Conservation (phyloP, 2,888 invertebrate genomes). For the Tachystola acroxantha region DNA sequence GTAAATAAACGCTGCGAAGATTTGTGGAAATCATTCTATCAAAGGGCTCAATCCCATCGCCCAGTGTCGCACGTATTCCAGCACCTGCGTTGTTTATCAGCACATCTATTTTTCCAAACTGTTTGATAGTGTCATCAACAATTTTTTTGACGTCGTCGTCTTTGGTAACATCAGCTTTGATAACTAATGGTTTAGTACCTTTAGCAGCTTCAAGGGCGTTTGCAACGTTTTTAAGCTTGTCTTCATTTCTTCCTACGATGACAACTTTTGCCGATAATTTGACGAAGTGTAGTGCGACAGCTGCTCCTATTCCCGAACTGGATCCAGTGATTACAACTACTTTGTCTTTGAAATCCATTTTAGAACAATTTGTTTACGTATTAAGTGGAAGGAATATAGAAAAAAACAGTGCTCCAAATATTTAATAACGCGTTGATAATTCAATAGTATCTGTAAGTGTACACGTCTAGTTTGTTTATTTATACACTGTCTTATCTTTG, state of each 20-base stretch:
- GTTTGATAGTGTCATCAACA: slow-evolving; percentile 15
- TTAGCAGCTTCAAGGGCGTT: slow-evolving; percentile 10
- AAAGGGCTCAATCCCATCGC: slow-evolving; percentile 13
- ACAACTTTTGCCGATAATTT: slow-evolving; percentile 16
- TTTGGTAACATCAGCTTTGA: no score
- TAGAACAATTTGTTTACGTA: neutral
- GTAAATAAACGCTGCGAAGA: no score
- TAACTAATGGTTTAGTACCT: slow-evolving; percentile 10
- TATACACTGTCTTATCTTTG: no score
- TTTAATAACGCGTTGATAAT: no score
- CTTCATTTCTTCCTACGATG: slow-evolving; percentile 15
- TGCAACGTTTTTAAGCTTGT: slow-evolving; percentile 13
- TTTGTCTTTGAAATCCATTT: slow-evolving; percentile 10
- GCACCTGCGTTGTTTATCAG: slow-evolving; percentile 22
- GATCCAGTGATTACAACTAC: no score
- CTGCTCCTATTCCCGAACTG: no score
- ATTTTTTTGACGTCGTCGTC: slow-evolving; percentile 16
- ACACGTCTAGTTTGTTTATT: no score
- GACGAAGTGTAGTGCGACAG: slow-evolving; percentile 14
- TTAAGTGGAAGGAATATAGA: no score
- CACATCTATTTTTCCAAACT: no score
- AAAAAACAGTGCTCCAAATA: no score
- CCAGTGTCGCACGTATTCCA: slow-evolving; percentile 8
- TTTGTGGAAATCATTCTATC: slow-evolving; percentile 16
- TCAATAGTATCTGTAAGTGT: no score